Conservation (phyloP, 2,113 vertebrate genomes). For the Clarias macrocephalus region DNA sequence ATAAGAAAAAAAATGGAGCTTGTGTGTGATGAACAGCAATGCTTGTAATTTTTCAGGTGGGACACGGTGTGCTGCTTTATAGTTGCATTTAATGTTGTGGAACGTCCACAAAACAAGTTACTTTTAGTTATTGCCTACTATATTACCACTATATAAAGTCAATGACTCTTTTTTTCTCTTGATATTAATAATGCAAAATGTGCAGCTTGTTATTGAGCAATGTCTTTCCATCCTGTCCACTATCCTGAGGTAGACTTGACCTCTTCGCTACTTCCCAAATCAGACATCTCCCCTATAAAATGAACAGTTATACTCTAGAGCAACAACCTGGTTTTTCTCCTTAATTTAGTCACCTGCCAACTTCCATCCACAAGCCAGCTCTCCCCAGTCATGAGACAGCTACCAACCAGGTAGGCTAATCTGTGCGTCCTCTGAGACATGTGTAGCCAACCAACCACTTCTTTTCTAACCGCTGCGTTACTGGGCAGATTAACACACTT, state of each 20-base stretch:
- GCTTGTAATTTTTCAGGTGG: neutral
- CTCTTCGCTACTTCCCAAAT: neutral
- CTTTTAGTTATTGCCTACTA: neutral
- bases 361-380: neutral
- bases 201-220: neutral
- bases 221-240: neutral
- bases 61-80: neutral
- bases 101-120: neutral
- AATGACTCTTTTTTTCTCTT: neutral
- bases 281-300: neutral
- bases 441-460: neutral
- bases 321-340: neutral
- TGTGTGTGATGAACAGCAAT: constrained; percentile 23
- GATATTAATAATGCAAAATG: neutral
- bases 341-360: neutral
- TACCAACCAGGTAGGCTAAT: neutral
- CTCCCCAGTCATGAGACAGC: neutral
- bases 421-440: neutral
- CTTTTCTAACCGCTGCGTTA: neutral
- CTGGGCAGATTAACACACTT: neutral
- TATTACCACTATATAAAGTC: neutral
- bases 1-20: neutral
- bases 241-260: neutral
- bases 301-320: neutral
- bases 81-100: neutral